phyloP scores from a whole-genome alignment of 2,888 invertebrate genomes.

The Pammene fasciana region DNA sequence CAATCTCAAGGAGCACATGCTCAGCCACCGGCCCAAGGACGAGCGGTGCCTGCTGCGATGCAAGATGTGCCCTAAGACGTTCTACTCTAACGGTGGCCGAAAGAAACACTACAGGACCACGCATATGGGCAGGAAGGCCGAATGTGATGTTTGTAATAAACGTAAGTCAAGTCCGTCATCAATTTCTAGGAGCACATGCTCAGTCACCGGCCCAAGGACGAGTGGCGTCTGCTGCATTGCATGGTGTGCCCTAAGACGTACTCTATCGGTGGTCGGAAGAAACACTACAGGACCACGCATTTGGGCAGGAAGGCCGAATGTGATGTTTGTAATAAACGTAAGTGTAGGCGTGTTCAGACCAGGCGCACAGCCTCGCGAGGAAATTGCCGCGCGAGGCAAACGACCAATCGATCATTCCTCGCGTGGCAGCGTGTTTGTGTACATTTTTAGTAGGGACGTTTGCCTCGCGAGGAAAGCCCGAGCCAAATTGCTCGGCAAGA shows the following conservation, averaged over 20 bases:
- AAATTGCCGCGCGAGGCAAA: no score
- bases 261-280: not conserved
- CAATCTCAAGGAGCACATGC: not conserved
- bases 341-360: no score
- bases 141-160: conserved; percentile 6
- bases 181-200: not conserved
- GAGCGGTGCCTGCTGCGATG: not conserved
- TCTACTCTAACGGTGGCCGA: not conserved
- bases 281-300: no score
- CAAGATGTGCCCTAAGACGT: not conserved
- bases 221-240: not conserved
- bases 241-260: not conserved
- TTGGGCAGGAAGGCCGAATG: no score
- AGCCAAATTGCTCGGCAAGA: no score
- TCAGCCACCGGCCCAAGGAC: not conserved
- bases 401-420: no score
- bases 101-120: not conserved
- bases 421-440: no score
- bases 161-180: not conserved
- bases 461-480: no score
- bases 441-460: no score
- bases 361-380: no score
- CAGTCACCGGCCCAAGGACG: not conserved
- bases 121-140: not conserved
- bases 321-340: no score